Evolutionary conservation across 2,113 vertebrate species (phyloP), one percentile per base, ranked within the genome.

Genomic region (Spermophilus dauricus): DNA sequence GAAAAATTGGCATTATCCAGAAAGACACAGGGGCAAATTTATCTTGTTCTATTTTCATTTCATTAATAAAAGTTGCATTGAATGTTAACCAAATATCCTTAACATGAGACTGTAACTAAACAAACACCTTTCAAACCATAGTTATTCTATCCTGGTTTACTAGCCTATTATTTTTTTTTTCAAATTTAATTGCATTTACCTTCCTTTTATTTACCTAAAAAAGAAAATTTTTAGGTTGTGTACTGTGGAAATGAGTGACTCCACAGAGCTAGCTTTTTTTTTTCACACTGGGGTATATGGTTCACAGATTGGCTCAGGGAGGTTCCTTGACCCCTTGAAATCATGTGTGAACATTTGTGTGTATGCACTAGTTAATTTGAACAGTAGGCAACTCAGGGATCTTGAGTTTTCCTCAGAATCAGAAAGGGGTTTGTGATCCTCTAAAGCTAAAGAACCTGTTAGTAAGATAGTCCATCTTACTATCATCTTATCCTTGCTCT

Each of bases 31-130:
- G 18, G 22, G 42, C 51, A 78, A 14, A 7, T 82, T 63, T 94
- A 45, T 89, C 51, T 89, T 97, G 32, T 48, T 94, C 34, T 94
- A n/a, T 87, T 67, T 91, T 10, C 39, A 76, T 87, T 92, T 81
- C 92, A 73, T 97, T 92, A 94, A 76, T 72, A 80, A 86, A 95
- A 96, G 65, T 85, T 70, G 14, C 8, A 86, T 82, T 67, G 53
- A 82, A 51, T 73, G 24, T 94, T 95, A 48, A 75, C 85, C 16
- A 65, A 32, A 82, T 82, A 42, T 37, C 11, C 53, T 81, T 94
- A 87, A 14, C 17, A 91, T 93, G 86, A 87, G 13, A 87, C 2
- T 37, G 4, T 93, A 91, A 34, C 22, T 56, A 94, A 84, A 34
- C 14, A 67, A 75, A 91, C 14, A 65, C 30, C 28, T 92, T 91